A percentile compares a stretch with the other conserved stretches of the same genome.
Evolutionary conservation across 1,140 invertebrate genomes (phyloP).

Genomic region (Diachasmimorpha longicaudata): DNA sequence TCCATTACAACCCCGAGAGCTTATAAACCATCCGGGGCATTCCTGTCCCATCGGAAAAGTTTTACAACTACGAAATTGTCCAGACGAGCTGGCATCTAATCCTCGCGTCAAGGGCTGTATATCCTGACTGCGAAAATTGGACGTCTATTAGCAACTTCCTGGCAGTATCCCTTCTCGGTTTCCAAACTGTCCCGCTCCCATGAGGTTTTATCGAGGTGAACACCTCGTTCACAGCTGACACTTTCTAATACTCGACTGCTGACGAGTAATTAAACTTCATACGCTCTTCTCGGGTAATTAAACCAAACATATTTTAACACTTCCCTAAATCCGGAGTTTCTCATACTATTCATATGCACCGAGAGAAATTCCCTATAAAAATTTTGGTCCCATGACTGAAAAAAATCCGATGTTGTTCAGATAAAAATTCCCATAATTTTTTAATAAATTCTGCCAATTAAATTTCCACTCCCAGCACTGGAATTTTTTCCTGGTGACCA

Average conservation of each 20-base stretch:
- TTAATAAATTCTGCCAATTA: too few relatives aligned
- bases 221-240: neutral
- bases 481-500: too few relatives aligned
- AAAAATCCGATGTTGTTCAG: too few relatives aligned
- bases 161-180: neutral
- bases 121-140: slow-evolving; percentile 24
- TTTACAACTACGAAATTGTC: neutral
- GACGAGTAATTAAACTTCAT: neutral
- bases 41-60: neutral
- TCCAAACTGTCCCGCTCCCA: slow-evolving; percentile 2
- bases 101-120: slow-evolving; percentile 11
- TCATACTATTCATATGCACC: too few relatives aligned
- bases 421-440: too few relatives aligned
- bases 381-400: too few relatives aligned
- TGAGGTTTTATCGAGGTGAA: neutral
- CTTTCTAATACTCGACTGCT: neutral
- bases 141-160: slow-evolving; percentile 40
- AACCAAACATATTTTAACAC: neutral
- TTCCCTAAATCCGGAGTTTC: neutral
- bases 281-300: neutral
- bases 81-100: slow-evolving; percentile 16
- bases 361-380: too few relatives aligned
- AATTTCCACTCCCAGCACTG: too few relatives aligned
- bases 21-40: neutral
- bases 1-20: neutral